A percentile compares a stretch with the other conserved stretches of the same genome.
Evolutionary conservation across 2,888 invertebrate genomes (phyloP).

Genomic region (Abscondita cerata): DNA sequence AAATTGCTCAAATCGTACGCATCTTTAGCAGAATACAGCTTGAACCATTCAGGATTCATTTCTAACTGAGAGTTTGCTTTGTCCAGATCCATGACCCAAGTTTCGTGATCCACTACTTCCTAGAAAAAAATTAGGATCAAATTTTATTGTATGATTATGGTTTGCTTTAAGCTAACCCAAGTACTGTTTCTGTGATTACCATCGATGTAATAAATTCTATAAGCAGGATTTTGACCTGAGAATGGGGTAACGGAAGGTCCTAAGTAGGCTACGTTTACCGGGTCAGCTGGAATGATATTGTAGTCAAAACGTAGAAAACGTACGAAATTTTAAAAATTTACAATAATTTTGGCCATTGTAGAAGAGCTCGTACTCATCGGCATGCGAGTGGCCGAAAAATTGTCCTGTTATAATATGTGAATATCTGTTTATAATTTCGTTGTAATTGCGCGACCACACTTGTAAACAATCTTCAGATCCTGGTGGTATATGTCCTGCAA

Average conservation of each 20-base stretch:
- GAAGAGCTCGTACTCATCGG: conserved; percentile 91
- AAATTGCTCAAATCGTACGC: conserved; percentile 84
- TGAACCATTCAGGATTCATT: conserved; percentile 85
- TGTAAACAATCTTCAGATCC: conserved; percentile 91
- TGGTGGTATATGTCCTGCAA: conserved; percentile 87
- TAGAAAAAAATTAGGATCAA: conserved; percentile 53
- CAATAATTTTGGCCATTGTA: conserved; percentile 83
- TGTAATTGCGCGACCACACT: conserved; percentile 94
- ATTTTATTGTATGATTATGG: not conserved
- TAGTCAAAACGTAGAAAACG: conserved; percentile 10
- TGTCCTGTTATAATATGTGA: conserved; percentile 88
- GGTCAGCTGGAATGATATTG: conserved; percentile 64
- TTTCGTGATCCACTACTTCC: conserved; percentile 94
- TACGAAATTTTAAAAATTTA: conserved; percentile 52
- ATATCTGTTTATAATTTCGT: conserved; percentile 85
- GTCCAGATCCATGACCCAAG: conserved; percentile 92
- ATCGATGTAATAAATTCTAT: conserved; percentile 93
- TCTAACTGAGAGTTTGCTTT: conserved; percentile 83
- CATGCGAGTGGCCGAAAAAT: conserved; percentile 94
- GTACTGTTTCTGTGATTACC: conserved; percentile 85
- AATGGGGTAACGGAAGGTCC: conserved; percentile 95
- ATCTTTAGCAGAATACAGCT: conserved; percentile 82
- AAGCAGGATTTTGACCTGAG: conserved; percentile 90
- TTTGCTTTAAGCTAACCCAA: conserved; percentile 64
- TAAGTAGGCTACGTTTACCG: conserved; percentile 87